phyloP scores from a whole-genome alignment of 2,888 invertebrate species.

The Mimumesa dahlbomi region DNA sequence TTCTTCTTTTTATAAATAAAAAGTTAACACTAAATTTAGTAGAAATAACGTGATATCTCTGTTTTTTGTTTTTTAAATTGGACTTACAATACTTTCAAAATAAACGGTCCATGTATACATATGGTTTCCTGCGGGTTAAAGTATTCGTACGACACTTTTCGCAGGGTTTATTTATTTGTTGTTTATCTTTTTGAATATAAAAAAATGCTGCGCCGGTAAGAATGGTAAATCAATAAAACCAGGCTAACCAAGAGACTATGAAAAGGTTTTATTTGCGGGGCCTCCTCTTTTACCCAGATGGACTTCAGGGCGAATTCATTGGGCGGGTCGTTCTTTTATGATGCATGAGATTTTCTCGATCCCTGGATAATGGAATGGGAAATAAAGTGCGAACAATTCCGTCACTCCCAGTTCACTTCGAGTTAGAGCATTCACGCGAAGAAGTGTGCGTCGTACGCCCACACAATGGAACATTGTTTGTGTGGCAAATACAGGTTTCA shows the following conservation, averaged over 20 bases:
- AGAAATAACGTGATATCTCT: no score
- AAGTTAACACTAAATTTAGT: no score
- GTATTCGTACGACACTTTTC: no score
- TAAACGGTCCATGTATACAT: no score
- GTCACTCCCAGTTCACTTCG: constrained; percentile 42
- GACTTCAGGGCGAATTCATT: constrained; percentile 48
- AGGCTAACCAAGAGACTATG: constrained; percentile 8
- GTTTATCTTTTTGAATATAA: background rate
- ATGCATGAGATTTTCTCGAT: constrained; percentile 60
- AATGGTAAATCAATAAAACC: constrained; percentile 26
- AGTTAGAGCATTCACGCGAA: constrained; percentile 22
- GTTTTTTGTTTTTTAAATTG: no score
- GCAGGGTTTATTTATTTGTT: no score
- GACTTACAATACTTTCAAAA: no score
- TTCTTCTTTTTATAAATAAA: no score
- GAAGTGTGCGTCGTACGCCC: constrained; percentile 17
- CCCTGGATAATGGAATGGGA: constrained; percentile 56
- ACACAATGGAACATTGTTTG: constrained; percentile 28
- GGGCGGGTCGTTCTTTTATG: constrained; percentile 59
- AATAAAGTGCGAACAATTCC: constrained; percentile 64
- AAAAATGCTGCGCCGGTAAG: background rate
- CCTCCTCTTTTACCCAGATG: constrained; percentile 24
- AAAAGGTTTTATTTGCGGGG: constrained; percentile 28
- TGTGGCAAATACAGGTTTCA: constrained; percentile 14
- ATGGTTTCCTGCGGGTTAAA: no score